Base-by-base conservation (phyloP, 2,113 vertebrate genomes). In the Ictidomys tridecemlineatus region DNA sequence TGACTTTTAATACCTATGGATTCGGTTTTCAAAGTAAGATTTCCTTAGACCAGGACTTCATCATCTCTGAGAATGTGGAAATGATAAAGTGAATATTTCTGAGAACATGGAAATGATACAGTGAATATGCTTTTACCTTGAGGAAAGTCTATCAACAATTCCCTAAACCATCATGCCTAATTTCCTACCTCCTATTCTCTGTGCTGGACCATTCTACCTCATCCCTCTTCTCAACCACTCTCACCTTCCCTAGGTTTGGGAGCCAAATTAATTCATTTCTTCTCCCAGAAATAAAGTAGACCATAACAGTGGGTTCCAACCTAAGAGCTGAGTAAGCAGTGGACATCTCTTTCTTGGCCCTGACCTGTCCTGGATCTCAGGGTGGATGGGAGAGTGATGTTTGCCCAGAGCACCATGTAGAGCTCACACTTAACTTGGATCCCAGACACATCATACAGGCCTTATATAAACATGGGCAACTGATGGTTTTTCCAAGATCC, bases 11-110 rank as follows among this genome's bases (percentile, higher is more conserved):
- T 79, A 79, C 9, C 39, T 42, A 18, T 79, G 26, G 51, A 84
- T 32, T 88, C 85, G 73, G 17, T 83, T 96, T 90, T 74, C 74
- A 87, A 94, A 74, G 18, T 63, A 63, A 74, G 12, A 74, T 72
- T 85, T 74, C 16, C 39, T 76, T 80, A 30, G 8, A 51, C 8
- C 42, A 76, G n/a, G 28, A 0, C 39, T 69, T 80, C 17, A 45
- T 91, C 77, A 94, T 56, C 91, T 93, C 53, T 10, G 45, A 89
- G 24, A 83, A 78, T 42, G 63, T n/a, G 26, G 16, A 53, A 48
- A 91, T 63, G 22, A 72, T 3, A 39, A 94, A 77, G 24, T 34
- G 24, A 83, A 51, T 51, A 95, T 56, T 89, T 93, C 53, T 10
- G 45, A 89, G 24, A 83, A 78, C 37, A 56, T n/a, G 26, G 16